Base-by-base conservation (phyloP, 2,888 invertebrate genomes). In the Ferdinandea cuprea region DNA sequence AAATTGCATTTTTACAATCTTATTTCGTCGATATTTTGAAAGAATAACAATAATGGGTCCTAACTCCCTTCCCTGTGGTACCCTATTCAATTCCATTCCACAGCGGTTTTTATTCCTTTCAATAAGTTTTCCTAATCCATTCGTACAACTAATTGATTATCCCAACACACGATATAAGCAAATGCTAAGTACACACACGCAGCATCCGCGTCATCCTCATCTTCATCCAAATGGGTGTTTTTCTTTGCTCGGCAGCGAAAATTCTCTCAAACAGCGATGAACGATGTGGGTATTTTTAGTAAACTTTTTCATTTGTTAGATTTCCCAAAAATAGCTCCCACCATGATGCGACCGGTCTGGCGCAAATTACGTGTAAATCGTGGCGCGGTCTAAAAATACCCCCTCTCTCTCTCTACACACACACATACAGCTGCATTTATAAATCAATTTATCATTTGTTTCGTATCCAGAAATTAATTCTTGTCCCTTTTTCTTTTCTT, bases 281-380 rank as follows among this genome's bases (percentile, higher is more conserved):
- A 46, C 13, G 65, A n/a, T 17, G 28, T 21, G 7, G 13, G 21
- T 81, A 81, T 81, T 76, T 81, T 71, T 81, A 81, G 81, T 71
- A 48, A 66, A 48, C 17, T 76, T 52, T 77, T 35, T 65, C 81
- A 77, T 81, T 81, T 81, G 81, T 81, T 66, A n/a, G 65, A 61
- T 54, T 37, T 32, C 48, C 52, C 48, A 61, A 59, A 77, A 77
- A 71, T 76, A 54, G 44, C 37, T 13, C 17, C 44, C 58, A 46
- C 44, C 58, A 46, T 65, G 65, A 69, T 71, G 48, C 54, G 28
- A 71, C 25, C 30, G 54, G 54, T 66, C 54, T 54, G 59, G 32
- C 52, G 74, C 37, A 40, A 73, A 66, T 66, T 65, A 73, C 21
- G 56, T 73, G 73, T 63, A 73, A 73, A 73, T 3, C 19, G 30